Evolutionary conservation across 1,140 invertebrate genomes (phyloP).

Genomic region (Camponotus pennsylvanicus): DNA sequence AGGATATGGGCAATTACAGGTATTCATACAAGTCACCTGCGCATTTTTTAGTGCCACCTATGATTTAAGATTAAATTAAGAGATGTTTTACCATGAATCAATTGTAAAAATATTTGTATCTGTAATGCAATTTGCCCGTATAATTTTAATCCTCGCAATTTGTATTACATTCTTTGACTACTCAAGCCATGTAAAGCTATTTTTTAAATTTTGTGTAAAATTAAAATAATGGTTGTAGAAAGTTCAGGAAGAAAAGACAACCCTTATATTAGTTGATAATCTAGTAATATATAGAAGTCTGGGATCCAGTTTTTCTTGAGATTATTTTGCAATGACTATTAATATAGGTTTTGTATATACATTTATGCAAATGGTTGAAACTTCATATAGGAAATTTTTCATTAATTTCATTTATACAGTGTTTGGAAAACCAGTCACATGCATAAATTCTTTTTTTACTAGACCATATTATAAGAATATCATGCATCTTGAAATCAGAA

Average conservation of each 20-base stretch:
- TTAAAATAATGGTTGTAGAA: background rate
- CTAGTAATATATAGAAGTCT: too few species aligned
- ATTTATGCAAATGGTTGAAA: background rate
- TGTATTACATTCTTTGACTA: background rate
- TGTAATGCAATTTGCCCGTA: too few species aligned
- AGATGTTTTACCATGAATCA: too few species aligned
- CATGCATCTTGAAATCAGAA: conserved; percentile 9
- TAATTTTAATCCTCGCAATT: background rate
- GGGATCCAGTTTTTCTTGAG: too few species aligned
- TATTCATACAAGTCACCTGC: conserved; percentile 74
- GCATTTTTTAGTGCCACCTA: background rate
- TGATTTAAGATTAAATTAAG: background rate
- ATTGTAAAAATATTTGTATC: too few species aligned
- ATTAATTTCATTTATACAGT: background rate
- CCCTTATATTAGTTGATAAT: too few species aligned
- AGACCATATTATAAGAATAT: background rate
- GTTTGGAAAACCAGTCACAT: background rate
- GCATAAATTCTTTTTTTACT: background rate
- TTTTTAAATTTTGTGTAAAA: background rate
- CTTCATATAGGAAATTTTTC: background rate
- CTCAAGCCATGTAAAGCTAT: background rate
- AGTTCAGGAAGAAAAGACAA: too few species aligned
- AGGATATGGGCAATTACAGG: conserved; percentile 89
- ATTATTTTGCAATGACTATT: background rate
- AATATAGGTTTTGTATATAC: background rate